Base-by-base conservation (phyloP, 2,113 vertebrate species). In the Meleagris gallopavo region DNA sequence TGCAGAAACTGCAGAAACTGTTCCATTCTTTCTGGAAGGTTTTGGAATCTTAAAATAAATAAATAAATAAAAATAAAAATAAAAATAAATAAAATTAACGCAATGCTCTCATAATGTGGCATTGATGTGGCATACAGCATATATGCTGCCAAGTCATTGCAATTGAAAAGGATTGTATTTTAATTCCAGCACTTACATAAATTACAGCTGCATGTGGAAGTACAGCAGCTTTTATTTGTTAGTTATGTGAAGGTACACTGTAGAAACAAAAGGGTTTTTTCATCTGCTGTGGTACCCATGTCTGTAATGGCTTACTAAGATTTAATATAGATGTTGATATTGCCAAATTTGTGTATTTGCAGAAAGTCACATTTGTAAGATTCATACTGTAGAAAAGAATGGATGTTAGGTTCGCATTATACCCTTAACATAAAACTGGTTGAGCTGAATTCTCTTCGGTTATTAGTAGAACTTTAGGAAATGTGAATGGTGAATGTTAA, bases 281-380 rank as follows among this genome's bases (percentile, higher is more conserved):
- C 1, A 45, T 73, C 54, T 57, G 25, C 21, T 65, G n/a, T 9
- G 5, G 29, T 83, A 18, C 52, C 17, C 17, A 15, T 70, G 25
- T 41, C 24, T 3, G 6, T 32, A 43, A 22, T 71, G 41, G 27
- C 22, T 38, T 46, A 29, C 2, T 0, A 0, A 64, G 19, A 29
- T 21, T 45, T 41, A 27, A 7, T 41, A 13, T 11, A 16, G 52
- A 16, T 17, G 52, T 54, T 54, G 52, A 8, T 7, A 9, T 57
- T 10, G 85, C 19, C 29, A 41, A 48, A 79, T 40, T 57, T 29
- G 64, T 36, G 13, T 14, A 6, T 84, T 78, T 54, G 41, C 66
- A 71, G 36, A 41, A 89, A 72, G 46, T 61, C 17, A 46, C 13
- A 2, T 25, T 13, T 38, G 2, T 38, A 55, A 82, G 36, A 38